Base-by-base conservation (phyloP, 2,113 vertebrate genomes). In the Grammomys surdaster region DNA sequence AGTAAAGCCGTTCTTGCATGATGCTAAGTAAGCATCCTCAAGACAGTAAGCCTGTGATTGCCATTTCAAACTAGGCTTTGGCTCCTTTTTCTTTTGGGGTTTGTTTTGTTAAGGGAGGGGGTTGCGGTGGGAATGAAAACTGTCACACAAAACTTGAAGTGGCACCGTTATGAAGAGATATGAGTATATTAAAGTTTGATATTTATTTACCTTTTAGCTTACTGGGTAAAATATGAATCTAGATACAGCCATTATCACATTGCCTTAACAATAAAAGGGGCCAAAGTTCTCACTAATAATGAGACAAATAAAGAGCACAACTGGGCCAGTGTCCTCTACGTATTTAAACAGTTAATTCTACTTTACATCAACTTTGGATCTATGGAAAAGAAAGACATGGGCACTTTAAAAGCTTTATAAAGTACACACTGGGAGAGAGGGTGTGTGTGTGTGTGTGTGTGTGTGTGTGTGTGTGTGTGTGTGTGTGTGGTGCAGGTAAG, bases 331-430 rank as follows among this genome's bases (percentile, higher is more conserved):
- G 28, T 51, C n/a, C 17, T 70, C 7, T 10, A 77, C 20, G 87
- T 76, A 84, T 91, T 82, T 82, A 90, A 94, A 91, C 36, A 84
- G 6, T 87, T 93, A 70, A 80, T 63, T 90, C 56, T 93, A 94
- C 54, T 78, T 65, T 92, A 40, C 16, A 31, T 88, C 36, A 95
- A 90, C 75, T 96, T 73, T 19, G 88, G 14, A 51, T 73, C 26
- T 80, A 36, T 63, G 19, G 36, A 60, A 92, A 89, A 84, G 88
- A 48, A 17, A 69, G 31, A 63, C 65, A 77, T 20, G 36, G 16
- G 20, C 88, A 75, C 24, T 96, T 67, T 82, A 87, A 82, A 91
- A 10, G 46, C 48, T 84, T 94, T 92, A 89, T 46, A 95, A 80
- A 89, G 95, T 95, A 75, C 28, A 95, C n/a, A n/a, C 28, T 16